These are phyloP conservation scores for Amaurobius ferox DNA, from an alignment of 2,888 invertebrate species.

Conservation along the genomic window DNA sequence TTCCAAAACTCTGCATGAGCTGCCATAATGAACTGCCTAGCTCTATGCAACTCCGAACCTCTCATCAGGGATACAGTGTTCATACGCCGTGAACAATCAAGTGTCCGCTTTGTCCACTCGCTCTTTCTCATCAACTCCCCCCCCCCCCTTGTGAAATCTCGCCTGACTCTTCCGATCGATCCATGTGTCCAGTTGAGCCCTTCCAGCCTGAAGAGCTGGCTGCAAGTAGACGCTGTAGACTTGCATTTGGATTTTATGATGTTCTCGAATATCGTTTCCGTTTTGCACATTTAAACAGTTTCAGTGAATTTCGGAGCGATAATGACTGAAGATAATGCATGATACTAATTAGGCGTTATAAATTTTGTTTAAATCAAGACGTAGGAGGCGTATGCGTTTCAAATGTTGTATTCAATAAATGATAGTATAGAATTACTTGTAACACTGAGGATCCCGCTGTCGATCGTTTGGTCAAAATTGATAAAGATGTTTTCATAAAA, in stretches of 20 bases:
- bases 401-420: background rate
- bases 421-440: background rate
- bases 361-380: background rate
- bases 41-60: background rate
- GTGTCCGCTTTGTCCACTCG: background rate
- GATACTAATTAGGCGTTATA: background rate
- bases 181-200: background rate
- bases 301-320: background rate
- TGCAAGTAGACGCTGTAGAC: background rate
- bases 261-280: background rate
- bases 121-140: background rate
- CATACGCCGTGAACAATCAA: constrained; percentile 2
- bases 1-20: background rate
- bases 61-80: background rate
- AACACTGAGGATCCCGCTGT: background rate
- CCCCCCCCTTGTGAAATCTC: background rate
- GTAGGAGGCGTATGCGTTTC: background rate
- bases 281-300: background rate
- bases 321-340: background rate
- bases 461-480: background rate
- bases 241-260: background rate
- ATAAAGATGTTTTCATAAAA: too few relatives aligned
- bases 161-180: constrained; percentile 1
- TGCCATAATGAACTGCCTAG: background rate
- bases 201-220: background rate